Base-by-base conservation (phyloP, 2,113 vertebrate species). In the Hepsetus odoe region DNA sequence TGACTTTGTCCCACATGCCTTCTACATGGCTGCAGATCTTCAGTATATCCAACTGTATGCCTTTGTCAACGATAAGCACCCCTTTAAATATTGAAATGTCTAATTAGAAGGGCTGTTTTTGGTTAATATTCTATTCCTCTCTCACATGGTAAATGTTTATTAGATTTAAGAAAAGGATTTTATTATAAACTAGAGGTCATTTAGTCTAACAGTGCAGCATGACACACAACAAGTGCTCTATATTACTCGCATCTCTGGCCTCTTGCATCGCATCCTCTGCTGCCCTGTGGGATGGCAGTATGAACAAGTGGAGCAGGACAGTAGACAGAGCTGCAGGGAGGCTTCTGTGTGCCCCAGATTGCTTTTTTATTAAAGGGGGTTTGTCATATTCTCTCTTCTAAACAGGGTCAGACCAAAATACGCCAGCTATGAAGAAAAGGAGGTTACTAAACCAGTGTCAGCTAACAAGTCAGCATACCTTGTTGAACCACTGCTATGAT, bases 231-330 rank as follows among this genome's bases (percentile, higher is more conserved):
- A 65, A 33, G 74, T 73, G 69, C 40, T 24, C n/a, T 49, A 59
- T 64, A 62, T 72, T 49, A 28, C 22, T 9, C 40, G 28, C 4
- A 33, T 64, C 70, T 73, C 7, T 78, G 40, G 11, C 68, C 65
- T 24, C 64, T 75, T 18, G 11, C 55, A 79, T 28, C 42, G 58
- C 65, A 55, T 1, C 67, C 42, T 56, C 40, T 35, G n/a, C 26
- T 44, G 69, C 69, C 69, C 83, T 66, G 53, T 55, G 68, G 80
- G 70, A 61, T 16, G 33, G 46, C 42, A 16, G 40, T 30, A 69
- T 65, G 55, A 82, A 67, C 79, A 73, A 80, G 67, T 80, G 69
- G 74, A 85, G 80, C 77, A 71, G 83, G 80, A 80, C 80, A 82
- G 77, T 46, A 77, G 76, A 77, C 68, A 28, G 64, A 59, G 76